phyloP scores from a whole-genome alignment of 2,888 invertebrate genomes.

The Machimus rusticus region DNA sequence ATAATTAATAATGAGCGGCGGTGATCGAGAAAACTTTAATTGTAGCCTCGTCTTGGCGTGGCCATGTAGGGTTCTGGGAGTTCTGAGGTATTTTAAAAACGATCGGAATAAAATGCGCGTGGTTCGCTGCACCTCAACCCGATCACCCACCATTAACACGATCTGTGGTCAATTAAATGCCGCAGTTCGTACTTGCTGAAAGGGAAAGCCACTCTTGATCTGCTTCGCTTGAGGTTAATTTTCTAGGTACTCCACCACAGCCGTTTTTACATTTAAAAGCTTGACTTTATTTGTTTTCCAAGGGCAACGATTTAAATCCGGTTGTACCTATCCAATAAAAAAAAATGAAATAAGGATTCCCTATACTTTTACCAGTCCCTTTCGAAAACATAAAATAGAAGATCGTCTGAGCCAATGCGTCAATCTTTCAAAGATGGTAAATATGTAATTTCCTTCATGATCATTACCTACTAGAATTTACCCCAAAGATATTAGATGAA shows the following conservation, averaged over 20 bases:
- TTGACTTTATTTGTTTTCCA: background rate
- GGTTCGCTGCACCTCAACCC: background rate
- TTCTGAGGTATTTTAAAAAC: background rate
- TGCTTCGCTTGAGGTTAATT: background rate
- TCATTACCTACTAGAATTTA: too few species aligned
- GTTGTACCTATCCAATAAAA: background rate
- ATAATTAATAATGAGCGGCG: background rate
- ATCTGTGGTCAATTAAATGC: background rate
- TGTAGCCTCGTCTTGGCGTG: background rate
- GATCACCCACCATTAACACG: background rate
- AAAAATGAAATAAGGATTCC: background rate
- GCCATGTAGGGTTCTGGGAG: background rate
- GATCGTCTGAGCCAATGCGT: too few species aligned
- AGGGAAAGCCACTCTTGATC: background rate
- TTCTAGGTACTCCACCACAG: background rate
- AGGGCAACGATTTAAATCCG: background rate
- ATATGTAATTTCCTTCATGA: too few species aligned
- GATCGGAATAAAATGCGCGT: background rate
- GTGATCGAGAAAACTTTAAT: background rate
- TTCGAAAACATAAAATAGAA: too few species aligned
- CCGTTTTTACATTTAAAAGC: background rate
- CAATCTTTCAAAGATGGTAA: too few species aligned
- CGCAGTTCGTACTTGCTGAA: background rate
- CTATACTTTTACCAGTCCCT: background rate
- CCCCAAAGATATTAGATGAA: too few species aligned